Conservation (phyloP, 2,888 invertebrate species). For the Epinotia nisella region DNA sequence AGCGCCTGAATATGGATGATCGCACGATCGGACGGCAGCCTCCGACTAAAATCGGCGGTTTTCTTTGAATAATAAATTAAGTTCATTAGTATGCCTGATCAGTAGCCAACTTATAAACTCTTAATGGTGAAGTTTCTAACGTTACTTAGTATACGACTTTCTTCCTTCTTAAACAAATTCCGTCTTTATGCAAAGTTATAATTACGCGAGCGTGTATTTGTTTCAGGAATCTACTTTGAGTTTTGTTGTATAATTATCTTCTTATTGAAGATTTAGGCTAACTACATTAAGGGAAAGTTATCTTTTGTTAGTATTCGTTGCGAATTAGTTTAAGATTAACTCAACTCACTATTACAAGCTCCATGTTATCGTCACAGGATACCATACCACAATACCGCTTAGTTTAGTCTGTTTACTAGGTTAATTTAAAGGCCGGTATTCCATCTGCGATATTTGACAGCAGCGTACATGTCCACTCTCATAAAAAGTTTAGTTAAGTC, state of each 20-base stretch:
- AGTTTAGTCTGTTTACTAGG: too few species aligned
- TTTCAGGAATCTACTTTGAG: slow-evolving; percentile 35
- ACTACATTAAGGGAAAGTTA: slow-evolving; percentile 36
- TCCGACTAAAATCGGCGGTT: slow-evolving; percentile 24
- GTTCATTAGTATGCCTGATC: slow-evolving; percentile 34
- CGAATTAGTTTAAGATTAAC: neutral
- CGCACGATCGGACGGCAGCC: slow-evolving; percentile 3
- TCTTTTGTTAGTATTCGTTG: slow-evolving; percentile 22
- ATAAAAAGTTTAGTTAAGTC: too few species aligned
- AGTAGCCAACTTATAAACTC: slow-evolving; percentile 39
- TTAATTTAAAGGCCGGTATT: too few species aligned
- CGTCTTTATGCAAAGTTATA: slow-evolving; percentile 36
- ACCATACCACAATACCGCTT: neutral
- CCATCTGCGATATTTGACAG: too few species aligned
- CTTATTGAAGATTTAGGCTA: slow-evolving; percentile 24
- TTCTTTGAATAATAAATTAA: slow-evolving; percentile 37
- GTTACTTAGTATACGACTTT: slow-evolving; percentile 31
- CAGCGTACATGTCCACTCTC: too few species aligned
- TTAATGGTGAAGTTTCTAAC: slow-evolving; percentile 40
- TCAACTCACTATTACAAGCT: too few species aligned
- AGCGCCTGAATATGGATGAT: slow-evolving; percentile 19
- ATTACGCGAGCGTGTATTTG: slow-evolving; percentile 41
- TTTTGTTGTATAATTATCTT: slow-evolving; percentile 30
- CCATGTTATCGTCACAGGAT: neutral
- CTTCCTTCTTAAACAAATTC: slow-evolving; percentile 41